These are phyloP conservation scores for Monodelphis domestica DNA, from an alignment of 2,797 vertebrate genomes.

Conservation along the genomic window DNA sequence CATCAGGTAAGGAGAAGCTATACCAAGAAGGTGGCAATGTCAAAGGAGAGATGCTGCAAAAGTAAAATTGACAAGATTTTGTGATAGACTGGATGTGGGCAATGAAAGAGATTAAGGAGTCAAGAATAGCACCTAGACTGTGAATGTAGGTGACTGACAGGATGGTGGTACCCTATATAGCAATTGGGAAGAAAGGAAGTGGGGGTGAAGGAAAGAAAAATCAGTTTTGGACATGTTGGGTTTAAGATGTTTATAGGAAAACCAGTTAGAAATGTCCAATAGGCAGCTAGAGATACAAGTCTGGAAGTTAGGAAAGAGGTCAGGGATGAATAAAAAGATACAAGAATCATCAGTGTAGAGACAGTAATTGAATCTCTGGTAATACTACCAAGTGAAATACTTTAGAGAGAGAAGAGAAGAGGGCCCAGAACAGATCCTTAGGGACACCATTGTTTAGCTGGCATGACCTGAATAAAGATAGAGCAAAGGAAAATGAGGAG, in stretches of 20 bases:
- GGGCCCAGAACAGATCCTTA: not conserved
- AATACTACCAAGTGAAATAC: not conserved
- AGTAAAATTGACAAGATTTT: too few relatives aligned
- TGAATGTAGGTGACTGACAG: not conserved
- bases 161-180: not conserved
- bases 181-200: not conserved
- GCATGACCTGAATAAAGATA: too few relatives aligned
- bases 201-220: not conserved
- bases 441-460: not conserved
- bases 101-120: not conserved
- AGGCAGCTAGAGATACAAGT: not conserved
- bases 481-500: not conserved
- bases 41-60: not conserved
- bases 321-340: not conserved
- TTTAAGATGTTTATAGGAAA: not conserved
- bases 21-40: not conserved
- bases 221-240: too few relatives aligned
- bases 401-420: not conserved
- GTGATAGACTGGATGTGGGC: not conserved
- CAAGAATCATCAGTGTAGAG: not conserved
- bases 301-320: not conserved
- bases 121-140: not conserved
- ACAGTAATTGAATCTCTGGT: not conserved
- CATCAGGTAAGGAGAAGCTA: not conserved
- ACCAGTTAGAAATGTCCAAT: not conserved